A percentile compares a stretch with the other conserved stretches of the same genome.
Evolutionary conservation across 2,888 invertebrate genomes (phyloP).

Genomic region (Drosophila neonasuta): DNA sequence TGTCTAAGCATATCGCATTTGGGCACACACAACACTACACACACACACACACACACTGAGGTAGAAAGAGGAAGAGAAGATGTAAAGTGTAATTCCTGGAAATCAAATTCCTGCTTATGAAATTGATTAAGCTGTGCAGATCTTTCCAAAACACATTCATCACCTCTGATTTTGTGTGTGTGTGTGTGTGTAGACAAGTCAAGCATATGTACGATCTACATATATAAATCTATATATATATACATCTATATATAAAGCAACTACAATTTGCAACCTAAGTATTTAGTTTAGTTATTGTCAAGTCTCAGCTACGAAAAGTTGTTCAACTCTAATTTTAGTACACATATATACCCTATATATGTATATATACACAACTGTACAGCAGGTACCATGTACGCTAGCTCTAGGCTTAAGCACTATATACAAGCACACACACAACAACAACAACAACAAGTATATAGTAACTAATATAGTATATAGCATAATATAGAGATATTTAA

Average conservation of each 20-base stretch:
- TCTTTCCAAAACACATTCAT: neutral
- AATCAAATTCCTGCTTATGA: no score
- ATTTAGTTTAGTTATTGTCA: constrained; percentile 60
- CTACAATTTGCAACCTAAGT: constrained; percentile 57
- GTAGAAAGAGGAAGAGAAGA: no score
- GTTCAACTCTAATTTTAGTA: constrained; percentile 42
- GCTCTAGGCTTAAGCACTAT: constrained; percentile 46
- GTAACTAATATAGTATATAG: constrained; percentile 23
- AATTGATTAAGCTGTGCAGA: no score
- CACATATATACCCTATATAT: constrained; percentile 23
- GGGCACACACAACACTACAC: constrained; percentile 66
- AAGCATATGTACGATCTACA: constrained; percentile 48
- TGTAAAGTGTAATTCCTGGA: neutral
- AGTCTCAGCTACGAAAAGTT: constrained; percentile 45
- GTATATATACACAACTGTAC: constrained; percentile 37
- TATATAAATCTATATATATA: constrained; percentile 23
- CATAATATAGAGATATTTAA: constrained; percentile 35
- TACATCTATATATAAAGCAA: constrained; percentile 33
- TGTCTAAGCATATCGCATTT: constrained; percentile 76
- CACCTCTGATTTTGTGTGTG: neutral
- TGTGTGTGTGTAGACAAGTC: constrained; percentile 30
- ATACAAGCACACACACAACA: constrained; percentile 35
- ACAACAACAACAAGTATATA: constrained; percentile 13
- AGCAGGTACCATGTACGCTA: constrained; percentile 54
- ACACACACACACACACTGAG: constrained; percentile 16